Percentiles rank a stretch among this genome's conserved stretches.
Evolutionary conservation across 37 sponge, comb jelly and placozoan genomes (phyloP).

Genomic region (Crambe crambe): DNA sequence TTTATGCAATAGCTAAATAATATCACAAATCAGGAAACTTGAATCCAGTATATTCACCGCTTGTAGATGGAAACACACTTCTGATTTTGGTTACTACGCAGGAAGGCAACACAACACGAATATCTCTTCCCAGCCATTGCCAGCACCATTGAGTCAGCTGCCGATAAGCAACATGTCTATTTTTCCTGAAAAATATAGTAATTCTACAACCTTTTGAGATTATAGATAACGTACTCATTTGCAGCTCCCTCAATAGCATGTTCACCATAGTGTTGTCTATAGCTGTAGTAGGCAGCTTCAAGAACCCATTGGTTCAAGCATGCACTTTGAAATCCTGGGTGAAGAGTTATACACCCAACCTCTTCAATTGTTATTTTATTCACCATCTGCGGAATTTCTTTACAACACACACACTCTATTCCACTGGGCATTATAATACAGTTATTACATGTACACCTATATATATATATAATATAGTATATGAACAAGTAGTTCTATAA

Average conservation of each 20-base stretch:
- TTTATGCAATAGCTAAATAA: constrained; percentile 17
- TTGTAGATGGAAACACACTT: constrained; percentile 12
- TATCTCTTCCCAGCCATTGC: constrained; percentile 15
- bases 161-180: constrained; percentile 25
- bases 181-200: not conserved
- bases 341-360: not conserved
- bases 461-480: not conserved
- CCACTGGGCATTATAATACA: not conserved
- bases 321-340: not conserved
- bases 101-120: not conserved
- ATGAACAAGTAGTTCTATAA: not conserved
- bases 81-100: constrained; percentile 11
- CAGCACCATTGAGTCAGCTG: constrained; percentile 23
- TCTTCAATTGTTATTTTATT: not conserved
- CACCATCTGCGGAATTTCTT: not conserved
- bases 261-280: not conserved
- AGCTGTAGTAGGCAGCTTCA: not conserved
- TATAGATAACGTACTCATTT: not conserved
- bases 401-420: not conserved
- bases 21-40: not conserved
- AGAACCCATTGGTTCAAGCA: not conserved
- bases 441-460: not conserved
- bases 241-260: not conserved
- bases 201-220: not conserved
- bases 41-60: constrained; percentile 27